Base-by-base conservation (phyloP, 2,113 vertebrate species). In the Pogonocichla stellata region DNA sequence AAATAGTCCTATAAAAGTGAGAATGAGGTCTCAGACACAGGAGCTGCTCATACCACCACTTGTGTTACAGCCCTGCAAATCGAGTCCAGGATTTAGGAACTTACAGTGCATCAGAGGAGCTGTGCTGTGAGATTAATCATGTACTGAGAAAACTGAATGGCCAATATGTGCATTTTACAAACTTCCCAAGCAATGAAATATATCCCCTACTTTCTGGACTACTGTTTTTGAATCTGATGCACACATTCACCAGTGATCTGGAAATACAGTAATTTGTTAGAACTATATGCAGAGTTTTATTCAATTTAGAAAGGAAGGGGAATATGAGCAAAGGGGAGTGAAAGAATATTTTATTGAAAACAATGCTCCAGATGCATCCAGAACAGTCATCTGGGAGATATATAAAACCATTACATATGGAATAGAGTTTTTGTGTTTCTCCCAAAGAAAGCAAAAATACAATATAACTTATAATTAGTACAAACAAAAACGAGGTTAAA, bases 361-460 rank as follows among this genome's bases (percentile, higher is more conserved):
- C 92, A 95, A 84, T 92, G 80, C 72, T 88, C 82, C 75, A 80
- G 82, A 95, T 92, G 61, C 86, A 90, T 64, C 80, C 86, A 86
- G 79, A 96, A 86, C 25, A 84, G 82, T 91, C 81, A 90, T 85
- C 47, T 0, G 36, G 91, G 82, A 95, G 75, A 92, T 69, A 70
- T 33, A 78, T 56, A 90, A 90, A 92, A 77, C 75, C 57, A 45
- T 65, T 72, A 90, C 12, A 34, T 40, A 78, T 4, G 8, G 72
- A 94, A 83, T 17, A 71, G 54, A 66, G 18, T 18, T 82, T 87
- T 73, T 94, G 58, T 58, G 43, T 78, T 96, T 67, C 73, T 96
- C 93, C 50, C 75, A 79, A 65, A 96, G 72, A 92, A 97, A 95
- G 86, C 74, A 91, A 88, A 92, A 96, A 83, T 69, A 80, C 95